Conservation (phyloP, 2,888 invertebrate genomes). For the Sthenelais limicola region DNA sequence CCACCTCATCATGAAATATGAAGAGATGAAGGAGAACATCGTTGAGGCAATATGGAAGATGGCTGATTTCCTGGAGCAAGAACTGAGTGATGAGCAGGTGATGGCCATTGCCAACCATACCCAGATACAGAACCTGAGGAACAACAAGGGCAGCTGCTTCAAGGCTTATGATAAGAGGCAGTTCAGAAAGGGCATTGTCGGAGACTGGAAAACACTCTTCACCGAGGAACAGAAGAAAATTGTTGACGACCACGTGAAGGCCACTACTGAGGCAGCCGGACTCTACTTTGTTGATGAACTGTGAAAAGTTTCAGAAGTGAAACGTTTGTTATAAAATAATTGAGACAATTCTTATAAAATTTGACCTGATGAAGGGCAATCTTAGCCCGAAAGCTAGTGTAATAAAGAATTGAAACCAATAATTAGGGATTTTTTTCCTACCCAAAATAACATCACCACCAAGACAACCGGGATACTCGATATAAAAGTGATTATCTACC, state of each 20-base stretch:
- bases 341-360: no score
- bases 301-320: no score
- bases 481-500: no score
- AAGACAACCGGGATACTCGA: no score
- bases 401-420: no score
- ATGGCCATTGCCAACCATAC: not conserved
- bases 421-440: no score
- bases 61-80: slow-evolving; percentile 1
- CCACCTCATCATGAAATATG: slow-evolving; percentile 7
- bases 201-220: slow-evolving; percentile 18
- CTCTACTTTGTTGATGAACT: slow-evolving; percentile 5
- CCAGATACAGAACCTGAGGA: not conserved
- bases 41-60: not conserved
- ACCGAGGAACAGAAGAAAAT: slow-evolving; percentile 5
- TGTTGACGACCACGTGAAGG: slow-evolving; percentile 3
- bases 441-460: no score
- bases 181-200: slow-evolving; percentile 27
- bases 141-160: not conserved
- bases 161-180: not conserved
- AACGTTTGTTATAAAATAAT: no score
- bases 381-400: no score
- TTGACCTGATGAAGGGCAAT: no score
- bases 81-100: not conserved
- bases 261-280: slow-evolving; percentile 6
- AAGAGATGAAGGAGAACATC: slow-evolving; percentile 10